A percentile compares a stretch with the other conserved stretches of the same genome.
Conservation (phyloP, 2,113 vertebrate genomes). For the Serinus canaria region DNA sequence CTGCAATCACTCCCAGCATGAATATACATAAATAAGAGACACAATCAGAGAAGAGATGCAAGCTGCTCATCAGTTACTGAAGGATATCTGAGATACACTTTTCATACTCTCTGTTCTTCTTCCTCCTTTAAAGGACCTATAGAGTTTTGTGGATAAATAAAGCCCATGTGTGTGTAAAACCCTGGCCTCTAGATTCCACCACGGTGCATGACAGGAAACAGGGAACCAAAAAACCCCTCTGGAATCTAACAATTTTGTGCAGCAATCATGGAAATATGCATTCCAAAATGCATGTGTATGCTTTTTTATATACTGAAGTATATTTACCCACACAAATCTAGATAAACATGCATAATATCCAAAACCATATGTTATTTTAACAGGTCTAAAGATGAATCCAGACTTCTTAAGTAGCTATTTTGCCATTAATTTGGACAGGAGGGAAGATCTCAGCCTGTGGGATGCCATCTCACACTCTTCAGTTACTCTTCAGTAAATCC, state of each 20-base stretch:
- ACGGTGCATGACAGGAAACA: neutral
- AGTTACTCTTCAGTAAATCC: neutral
- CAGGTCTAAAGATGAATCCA: neutral
- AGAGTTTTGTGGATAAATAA: neutral
- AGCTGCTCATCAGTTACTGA: neutral
- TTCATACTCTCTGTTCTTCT: neutral
- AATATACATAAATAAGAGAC: neutral
- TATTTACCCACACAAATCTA: neutral
- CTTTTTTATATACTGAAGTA: neutral
- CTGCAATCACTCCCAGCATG: neutral
- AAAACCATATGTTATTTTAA: neutral
- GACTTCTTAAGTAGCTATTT: neutral
- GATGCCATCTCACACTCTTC: neutral
- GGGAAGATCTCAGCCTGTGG: neutral
- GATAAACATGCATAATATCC: neutral
- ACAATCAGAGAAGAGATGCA: neutral
- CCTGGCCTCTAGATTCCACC: neutral
- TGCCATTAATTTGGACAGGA: neutral
- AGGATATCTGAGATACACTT: neutral
- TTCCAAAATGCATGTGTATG: neutral
- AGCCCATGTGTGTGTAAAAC: neutral
- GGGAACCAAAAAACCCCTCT: fast-evolving
- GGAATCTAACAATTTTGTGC: neutral
- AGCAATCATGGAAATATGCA: neutral
- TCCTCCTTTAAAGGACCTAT: neutral